These are phyloP conservation scores for Synergus umbraculus DNA, from an alignment of 2,888 invertebrate genomes.

Conservation along the genomic window DNA sequence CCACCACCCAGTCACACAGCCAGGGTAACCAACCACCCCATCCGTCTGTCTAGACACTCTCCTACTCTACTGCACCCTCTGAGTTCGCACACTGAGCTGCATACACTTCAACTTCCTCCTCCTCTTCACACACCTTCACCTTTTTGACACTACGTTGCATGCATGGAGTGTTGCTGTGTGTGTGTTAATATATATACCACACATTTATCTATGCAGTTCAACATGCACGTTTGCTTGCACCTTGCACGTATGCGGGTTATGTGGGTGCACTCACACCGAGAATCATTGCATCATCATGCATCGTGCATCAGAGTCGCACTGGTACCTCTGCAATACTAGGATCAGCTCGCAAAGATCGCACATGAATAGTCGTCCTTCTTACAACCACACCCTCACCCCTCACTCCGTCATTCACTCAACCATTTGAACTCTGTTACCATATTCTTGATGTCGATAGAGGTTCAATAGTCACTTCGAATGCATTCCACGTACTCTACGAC, in stretches of 20 bases:
- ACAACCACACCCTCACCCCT: slow-evolving; percentile 65
- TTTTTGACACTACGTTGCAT: slow-evolving; percentile 65
- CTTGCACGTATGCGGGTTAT: neutral
- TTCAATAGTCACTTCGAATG: slow-evolving; percentile 54
- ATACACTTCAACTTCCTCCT: slow-evolving; percentile 53
- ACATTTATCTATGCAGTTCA: slow-evolving; percentile 18
- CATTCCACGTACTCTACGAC: slow-evolving; percentile 35
- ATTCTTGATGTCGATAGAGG: slow-evolving; percentile 59
- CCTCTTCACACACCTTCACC: slow-evolving; percentile 66
- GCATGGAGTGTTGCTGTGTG: slow-evolving; percentile 26
- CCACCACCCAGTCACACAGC: slow-evolving; percentile 62
- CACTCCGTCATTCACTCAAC: slow-evolving; percentile 49
- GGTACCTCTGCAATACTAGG: slow-evolving; percentile 7
- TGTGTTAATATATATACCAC: slow-evolving; percentile 38
- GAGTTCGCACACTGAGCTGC: slow-evolving; percentile 58
- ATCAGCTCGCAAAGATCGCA: slow-evolving; percentile 39
- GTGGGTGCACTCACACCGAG: slow-evolving; percentile 48
- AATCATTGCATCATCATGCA: slow-evolving; percentile 63
- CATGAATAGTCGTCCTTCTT: slow-evolving; percentile 59
- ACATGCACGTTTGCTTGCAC: slow-evolving; percentile 7
- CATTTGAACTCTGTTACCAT: slow-evolving; percentile 42
- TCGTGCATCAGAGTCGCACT: slow-evolving; percentile 68
- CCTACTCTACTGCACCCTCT: slow-evolving; percentile 74
- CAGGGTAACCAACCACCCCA: slow-evolving; percentile 65
- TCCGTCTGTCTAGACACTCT: slow-evolving; percentile 74